Conservation (phyloP, 2,797 vertebrate genomes). For the Sebastes diploproa region DNA sequence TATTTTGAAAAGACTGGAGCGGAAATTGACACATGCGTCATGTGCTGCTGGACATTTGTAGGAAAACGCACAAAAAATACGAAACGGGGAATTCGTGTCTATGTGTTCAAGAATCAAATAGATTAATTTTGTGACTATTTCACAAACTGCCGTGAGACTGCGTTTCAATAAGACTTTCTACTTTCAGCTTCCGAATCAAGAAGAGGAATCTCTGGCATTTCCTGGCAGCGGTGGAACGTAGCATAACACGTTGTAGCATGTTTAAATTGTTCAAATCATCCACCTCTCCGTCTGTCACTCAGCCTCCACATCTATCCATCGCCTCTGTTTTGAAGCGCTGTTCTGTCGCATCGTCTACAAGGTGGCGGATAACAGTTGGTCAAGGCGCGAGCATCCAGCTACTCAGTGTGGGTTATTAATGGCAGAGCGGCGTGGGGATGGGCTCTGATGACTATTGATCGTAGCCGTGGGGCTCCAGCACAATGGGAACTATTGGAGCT, state of each 20-base stretch:
- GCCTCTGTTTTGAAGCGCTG: constrained; percentile 12
- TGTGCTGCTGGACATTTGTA: too few species aligned
- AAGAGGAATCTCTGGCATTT: background rate
- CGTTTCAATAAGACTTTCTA: background rate
- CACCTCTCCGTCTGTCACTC: constrained; percentile 4
- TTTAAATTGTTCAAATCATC: constrained; percentile 21
- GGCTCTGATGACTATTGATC: constrained; percentile 76
- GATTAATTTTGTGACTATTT: too few species aligned
- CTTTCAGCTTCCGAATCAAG: background rate
- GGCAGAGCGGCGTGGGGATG: constrained; percentile 55
- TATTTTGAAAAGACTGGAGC: too few species aligned
- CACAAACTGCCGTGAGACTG: too few species aligned
- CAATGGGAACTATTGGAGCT: constrained; percentile 51
- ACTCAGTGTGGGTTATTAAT: constrained; percentile 71
- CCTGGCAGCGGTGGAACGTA: background rate
- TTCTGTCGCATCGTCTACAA: constrained; percentile 25
- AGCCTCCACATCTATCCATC: constrained; percentile 13
- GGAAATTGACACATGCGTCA: too few species aligned
- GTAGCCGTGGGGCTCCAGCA: constrained; percentile 41
- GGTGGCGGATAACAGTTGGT: constrained; percentile 70
- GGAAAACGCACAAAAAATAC: too few species aligned
- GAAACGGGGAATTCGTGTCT: fast-evolving
- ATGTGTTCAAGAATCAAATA: too few species aligned
- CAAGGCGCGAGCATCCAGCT: constrained; percentile 49
- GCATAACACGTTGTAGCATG: background rate